These are phyloP conservation scores for Aptenodytes forsteri DNA, from an alignment of 2,113 vertebrate genomes.

Conservation along the genomic window DNA sequence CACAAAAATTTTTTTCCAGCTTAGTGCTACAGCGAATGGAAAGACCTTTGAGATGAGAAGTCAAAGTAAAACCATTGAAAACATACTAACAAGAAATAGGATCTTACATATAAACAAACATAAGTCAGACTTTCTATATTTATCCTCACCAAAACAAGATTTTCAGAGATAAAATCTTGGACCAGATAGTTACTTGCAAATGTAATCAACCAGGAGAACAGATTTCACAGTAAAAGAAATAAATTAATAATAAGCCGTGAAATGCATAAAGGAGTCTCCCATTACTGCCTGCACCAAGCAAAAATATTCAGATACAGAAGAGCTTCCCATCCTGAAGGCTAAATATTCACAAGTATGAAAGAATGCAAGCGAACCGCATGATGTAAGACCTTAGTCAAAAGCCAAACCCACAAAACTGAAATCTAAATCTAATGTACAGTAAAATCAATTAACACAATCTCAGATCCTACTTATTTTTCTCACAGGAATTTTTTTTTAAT, in stretches of 20 bases:
- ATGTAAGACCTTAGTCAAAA: not conserved
- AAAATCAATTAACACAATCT: slow-evolving; percentile 42
- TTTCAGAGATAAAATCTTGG: not conserved
- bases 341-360: not conserved
- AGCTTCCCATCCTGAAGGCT: not conserved
- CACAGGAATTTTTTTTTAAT: not conserved
- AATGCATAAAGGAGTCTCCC: not conserved
- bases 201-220: not conserved
- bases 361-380: not conserved
- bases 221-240: not conserved
- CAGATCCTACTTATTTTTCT: not conserved
- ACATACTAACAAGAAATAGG: not conserved
- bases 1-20: not conserved
- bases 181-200: not conserved
- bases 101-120: not conserved
- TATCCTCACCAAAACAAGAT: not conserved
- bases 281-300: not conserved
- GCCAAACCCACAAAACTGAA: slow-evolving; percentile 49
- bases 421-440: slow-evolving; percentile 11
- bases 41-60: not conserved
- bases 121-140: not conserved
- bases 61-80: not conserved
- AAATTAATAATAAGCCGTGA: not conserved
- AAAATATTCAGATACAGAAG: not conserved
- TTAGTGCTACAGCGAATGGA: not conserved